Conservation (phyloP, 2,888 invertebrate species). For the Sceliomorpha sp. region DNA sequence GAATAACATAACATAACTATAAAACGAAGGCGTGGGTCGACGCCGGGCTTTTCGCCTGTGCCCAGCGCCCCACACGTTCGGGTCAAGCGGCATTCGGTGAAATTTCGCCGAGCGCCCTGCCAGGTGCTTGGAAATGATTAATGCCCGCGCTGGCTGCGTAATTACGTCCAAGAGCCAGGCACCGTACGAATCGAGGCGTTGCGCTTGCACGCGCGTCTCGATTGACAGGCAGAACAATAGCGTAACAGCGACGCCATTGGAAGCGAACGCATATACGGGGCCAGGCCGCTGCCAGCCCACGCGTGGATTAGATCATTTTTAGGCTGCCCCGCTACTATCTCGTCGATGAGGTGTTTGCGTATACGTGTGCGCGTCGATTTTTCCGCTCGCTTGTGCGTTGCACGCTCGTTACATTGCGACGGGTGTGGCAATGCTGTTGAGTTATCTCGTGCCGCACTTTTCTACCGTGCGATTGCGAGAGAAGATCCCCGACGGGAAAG, state of each 20-base stretch:
- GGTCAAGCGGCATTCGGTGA: slow-evolving; percentile 43
- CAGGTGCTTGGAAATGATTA: slow-evolving; percentile 49
- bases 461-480: no score
- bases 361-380: slow-evolving; percentile 7
- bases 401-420: slow-evolving; percentile 10
- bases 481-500: no score
- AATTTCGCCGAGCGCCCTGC: slow-evolving; percentile 45
- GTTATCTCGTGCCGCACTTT: slow-evolving; percentile 1
- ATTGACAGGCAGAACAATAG: slow-evolving; percentile 51
- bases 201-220: slow-evolving; percentile 10
- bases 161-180: slow-evolving; percentile 14
- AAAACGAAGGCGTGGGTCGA: slow-evolving; percentile 34
- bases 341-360: neutral
- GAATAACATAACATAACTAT: slow-evolving; percentile 27
- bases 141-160: slow-evolving; percentile 26
- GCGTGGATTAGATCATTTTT: slow-evolving; percentile 44
- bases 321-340: slow-evolving; percentile 14
- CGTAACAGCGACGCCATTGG: slow-evolving; percentile 29
- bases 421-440: slow-evolving; percentile 16
- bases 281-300: slow-evolving; percentile 28
- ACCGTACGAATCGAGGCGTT: slow-evolving; percentile 26
- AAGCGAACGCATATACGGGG: slow-evolving; percentile 23
- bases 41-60: slow-evolving; percentile 19
- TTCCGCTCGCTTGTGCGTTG: slow-evolving; percentile 7
- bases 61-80: slow-evolving; percentile 21